A percentile compares a stretch with the other conserved stretches of the same genome.
Evolutionary conservation across 2,113 vertebrate genomes (phyloP).

Genomic region (Campylorhamphus procurvoides): DNA sequence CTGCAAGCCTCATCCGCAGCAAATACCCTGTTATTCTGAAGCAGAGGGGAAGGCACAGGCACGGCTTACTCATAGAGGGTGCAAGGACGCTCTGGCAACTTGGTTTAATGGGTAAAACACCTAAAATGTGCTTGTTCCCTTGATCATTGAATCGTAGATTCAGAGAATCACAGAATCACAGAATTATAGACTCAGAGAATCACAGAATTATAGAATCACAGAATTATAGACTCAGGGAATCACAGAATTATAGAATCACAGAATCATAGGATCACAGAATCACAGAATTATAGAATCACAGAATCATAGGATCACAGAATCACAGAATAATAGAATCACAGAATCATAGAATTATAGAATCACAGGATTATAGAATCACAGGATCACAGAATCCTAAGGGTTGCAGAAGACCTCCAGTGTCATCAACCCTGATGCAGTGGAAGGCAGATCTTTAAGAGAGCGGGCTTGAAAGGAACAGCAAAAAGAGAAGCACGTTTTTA

Average conservation of each 20-base stretch:
- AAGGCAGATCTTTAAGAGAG: neutral
- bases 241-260: too few species aligned
- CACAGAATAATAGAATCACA: too few species aligned
- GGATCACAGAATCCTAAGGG: too few species aligned
- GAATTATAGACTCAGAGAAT: too few species aligned
- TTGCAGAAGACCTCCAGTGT: neutral
- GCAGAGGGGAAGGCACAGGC: neutral
- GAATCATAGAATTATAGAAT: neutral
- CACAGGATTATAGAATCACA: too few species aligned
- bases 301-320: too few species aligned
- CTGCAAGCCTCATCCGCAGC: accelerated
- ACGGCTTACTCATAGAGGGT: neutral
- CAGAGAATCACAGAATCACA: too few species aligned
- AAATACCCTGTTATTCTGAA: neutral
- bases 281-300: too few species aligned
- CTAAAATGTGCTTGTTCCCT: neutral
- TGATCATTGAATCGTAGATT: neutral
- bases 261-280: too few species aligned
- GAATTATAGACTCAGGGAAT: too few species aligned
- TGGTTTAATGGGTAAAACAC: neutral
- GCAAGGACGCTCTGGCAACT: neutral
- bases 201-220: too few species aligned
- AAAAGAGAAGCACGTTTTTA: neutral
- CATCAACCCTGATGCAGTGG: accelerated
- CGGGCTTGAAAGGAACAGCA: accelerated